Evolutionary conservation across 2,113 vertebrate species (phyloP), one percentile per base, ranked within the genome.

Genomic region (Romanogobio albipinnatus): DNA sequence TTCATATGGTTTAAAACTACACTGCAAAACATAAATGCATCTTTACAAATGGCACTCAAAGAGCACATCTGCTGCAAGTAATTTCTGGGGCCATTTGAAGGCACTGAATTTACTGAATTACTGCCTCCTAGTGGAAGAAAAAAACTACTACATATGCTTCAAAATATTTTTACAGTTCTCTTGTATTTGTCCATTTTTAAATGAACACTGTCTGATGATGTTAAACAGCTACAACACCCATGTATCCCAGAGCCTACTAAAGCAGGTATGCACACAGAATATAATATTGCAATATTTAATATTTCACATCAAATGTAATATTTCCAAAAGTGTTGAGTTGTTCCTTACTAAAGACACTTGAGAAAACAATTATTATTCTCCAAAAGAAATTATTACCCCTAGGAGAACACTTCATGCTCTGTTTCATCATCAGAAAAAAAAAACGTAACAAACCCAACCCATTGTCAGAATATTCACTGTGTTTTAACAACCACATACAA

Each of bases 91-190:
- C 4, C 6, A 13, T 56, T 76, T 22, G 75, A 58, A 22, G 22
- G 2, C 45, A 62, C 1, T 24, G n/a, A n/a, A 24, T 45, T 39
- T 76, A 51, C 36, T 0, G 45, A 76, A 19, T 53, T 8, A 15
- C 70, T 87, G 80, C 83, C 76, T 85, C 75, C 83, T 83, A 56
- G 85, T 85, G 88, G 70, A 51, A 59, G 5, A 83, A 79, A 47
- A 47, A n/a, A 0, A 45, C 22, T 75, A 64, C 47, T 56, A 19
- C 2, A 53, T 53, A 79, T 56, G 24, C 22, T 47, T 47, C 22
- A 45, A 5, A n/a, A 7, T 3, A 24, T 4, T 24, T n/a, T 3
- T 59, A n/a, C 2, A 22, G 19, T 45, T 71, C 17, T n/a, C 0
- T 43, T 45, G 9, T 22, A 45, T 3, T n/a, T 22, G 39, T 73